A percentile compares a stretch with the other conserved stretches of the same genome.
Evolutionary conservation across 2,888 invertebrate species (phyloP).

Genomic region (Diachrysia chrysitis): DNA sequence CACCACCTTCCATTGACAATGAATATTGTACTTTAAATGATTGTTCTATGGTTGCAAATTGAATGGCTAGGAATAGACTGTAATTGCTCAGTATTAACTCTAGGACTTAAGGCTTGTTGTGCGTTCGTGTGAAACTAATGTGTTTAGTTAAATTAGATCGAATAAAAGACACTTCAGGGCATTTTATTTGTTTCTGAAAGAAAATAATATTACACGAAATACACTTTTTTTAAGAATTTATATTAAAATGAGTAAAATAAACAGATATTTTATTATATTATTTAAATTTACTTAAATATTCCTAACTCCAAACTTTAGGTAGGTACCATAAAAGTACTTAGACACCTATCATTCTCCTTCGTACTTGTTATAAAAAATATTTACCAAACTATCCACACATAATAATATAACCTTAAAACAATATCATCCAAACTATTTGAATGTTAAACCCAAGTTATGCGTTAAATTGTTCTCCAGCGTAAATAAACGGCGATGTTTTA

Average conservation of each 20-base stretch:
- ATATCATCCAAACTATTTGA: constrained; percentile 6
- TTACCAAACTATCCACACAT: too few relatives aligned
- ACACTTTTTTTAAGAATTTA: too few relatives aligned
- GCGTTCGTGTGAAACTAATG: not conserved
- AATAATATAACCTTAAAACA: too few relatives aligned
- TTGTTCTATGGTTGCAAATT: constrained; percentile 22
- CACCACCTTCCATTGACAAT: constrained; percentile 20
- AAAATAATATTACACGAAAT: too few relatives aligned
- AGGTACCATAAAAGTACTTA: too few relatives aligned
- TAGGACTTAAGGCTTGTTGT: not conserved
- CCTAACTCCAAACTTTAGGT: too few relatives aligned
- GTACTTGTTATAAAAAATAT: too few relatives aligned
- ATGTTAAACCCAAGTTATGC: constrained; percentile 6
- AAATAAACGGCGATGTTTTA: constrained; percentile 72
- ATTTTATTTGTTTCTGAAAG: too few relatives aligned
- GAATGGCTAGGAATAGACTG: not conserved
- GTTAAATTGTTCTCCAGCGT: constrained; percentile 29
- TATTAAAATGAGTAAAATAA: too few relatives aligned
- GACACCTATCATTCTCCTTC: too few relatives aligned
- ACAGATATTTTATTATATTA: too few relatives aligned
- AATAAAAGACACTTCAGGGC: not conserved
- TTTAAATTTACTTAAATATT: too few relatives aligned
- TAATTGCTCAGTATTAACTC: constrained; percentile 14
- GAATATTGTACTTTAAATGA: constrained; percentile 27
- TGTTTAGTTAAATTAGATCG: not conserved